These are phyloP conservation scores for Metopolophium dirhodum DNA, from an alignment of 1,140 invertebrate species.

Conservation along the genomic window DNA sequence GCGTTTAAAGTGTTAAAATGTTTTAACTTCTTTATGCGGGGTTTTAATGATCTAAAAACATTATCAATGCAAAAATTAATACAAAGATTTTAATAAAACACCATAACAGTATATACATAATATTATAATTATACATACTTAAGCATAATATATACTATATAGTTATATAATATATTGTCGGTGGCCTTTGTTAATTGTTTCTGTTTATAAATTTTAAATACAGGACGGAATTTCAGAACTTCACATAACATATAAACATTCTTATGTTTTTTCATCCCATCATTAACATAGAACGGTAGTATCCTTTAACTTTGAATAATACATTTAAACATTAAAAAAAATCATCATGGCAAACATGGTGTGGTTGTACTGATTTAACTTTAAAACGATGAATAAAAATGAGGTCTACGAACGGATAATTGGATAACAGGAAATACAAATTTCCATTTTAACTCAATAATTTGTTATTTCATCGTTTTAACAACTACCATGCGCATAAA, in stretches of 20 bases:
- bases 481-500: neutral
- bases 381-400: constrained; percentile 9
- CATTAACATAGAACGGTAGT: neutral
- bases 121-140: neutral
- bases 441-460: constrained; percentile 18
- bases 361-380: neutral
- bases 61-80: neutral
- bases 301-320: neutral
- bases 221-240: neutral
- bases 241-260: neutral
- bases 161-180: neutral
- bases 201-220: neutral
- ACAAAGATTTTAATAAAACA: neutral
- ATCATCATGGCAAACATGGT: neutral
- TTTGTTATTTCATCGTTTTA: neutral
- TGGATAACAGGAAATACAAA: neutral
- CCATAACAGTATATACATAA: neutral
- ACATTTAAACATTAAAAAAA: neutral
- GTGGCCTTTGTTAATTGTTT: neutral
- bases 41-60: constrained; percentile 17
- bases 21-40: neutral
- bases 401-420: neutral
- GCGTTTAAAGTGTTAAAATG: neutral
- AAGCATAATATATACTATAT: neutral
- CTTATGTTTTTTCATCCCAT: neutral